Percentiles rank a stretch among this genome's conserved stretches.
phyloP scores from a whole-genome alignment of 2,888 invertebrate species.

The Cataglyphis cursor region DNA sequence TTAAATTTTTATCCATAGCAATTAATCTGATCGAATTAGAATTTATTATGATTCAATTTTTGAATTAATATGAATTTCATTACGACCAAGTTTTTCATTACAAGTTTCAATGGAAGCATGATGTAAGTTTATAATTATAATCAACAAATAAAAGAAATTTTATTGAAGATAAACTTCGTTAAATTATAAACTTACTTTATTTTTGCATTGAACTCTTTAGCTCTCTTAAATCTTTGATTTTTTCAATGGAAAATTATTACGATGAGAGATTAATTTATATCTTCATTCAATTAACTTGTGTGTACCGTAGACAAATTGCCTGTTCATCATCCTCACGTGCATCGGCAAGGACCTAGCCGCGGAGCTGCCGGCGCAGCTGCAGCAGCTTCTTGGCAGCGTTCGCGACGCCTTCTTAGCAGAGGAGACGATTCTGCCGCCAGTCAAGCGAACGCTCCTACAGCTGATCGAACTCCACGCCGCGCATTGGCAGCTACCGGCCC shows the following conservation, averaged over 20 bases:
- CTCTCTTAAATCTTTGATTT: neutral
- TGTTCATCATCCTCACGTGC: conserved; percentile 95
- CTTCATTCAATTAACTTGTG: neutral
- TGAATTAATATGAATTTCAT: neutral
- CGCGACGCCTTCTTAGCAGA: conserved; percentile 95
- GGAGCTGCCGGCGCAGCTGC: conserved; percentile 93
- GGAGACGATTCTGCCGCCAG: conserved; percentile 91
- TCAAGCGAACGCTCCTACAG: conserved; percentile 94
- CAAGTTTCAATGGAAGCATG: neutral
- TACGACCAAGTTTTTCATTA: neutral
- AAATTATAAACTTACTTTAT: neutral
- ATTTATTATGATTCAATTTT: neutral
- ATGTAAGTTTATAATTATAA: neutral
- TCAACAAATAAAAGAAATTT: neutral
- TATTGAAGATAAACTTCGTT: neutral
- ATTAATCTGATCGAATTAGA: neutral
- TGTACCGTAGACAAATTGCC: conserved; percentile 91
- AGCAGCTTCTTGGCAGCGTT: conserved; percentile 92
- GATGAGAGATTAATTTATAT: neutral
- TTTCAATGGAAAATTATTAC: neutral
- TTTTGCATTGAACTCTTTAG: neutral
- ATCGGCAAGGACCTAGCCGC: conserved; percentile 95
- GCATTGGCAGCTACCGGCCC: conserved; percentile 96
- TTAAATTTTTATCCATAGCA: neutral
- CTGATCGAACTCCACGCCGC: conserved; percentile 96